Conservation (phyloP, 1,140 invertebrate genomes). For the Megathymus violae region DNA sequence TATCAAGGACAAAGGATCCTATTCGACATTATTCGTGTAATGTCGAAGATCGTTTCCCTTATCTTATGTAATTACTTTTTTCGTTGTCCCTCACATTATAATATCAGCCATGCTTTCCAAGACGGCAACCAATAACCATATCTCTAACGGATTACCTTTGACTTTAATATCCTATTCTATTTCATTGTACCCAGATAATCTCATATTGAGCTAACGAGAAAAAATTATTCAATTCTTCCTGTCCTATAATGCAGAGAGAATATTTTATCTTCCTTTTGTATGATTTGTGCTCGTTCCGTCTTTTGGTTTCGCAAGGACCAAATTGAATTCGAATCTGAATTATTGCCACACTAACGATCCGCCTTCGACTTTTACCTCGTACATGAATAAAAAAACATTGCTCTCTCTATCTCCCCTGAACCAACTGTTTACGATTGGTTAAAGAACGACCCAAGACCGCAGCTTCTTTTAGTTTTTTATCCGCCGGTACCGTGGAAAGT, state of each 20-base stretch:
- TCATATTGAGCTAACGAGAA: conserved; percentile 37
- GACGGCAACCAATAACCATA: conserved; percentile 25
- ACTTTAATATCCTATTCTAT: conserved; percentile 38
- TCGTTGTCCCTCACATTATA: conserved; percentile 15
- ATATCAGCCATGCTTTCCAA: conserved; percentile 11
- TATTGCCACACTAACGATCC: conserved; percentile 14
- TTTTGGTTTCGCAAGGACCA: conserved; percentile 4
- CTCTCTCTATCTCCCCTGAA: not conserved
- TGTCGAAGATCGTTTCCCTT: conserved; percentile 12
- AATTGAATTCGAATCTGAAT: conserved; percentile 34
- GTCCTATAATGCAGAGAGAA: conserved; percentile 25
- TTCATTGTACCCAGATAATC: conserved; percentile 34
- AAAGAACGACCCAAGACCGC: no score
- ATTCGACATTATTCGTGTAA: not conserved
- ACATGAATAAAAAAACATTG: not conserved
- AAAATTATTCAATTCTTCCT: conserved; percentile 30
- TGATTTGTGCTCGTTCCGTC: conserved; percentile 25
- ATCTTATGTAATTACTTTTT: conserved; percentile 20
- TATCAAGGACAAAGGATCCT: no score
- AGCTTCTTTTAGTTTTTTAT: no score
- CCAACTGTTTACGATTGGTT: not conserved
- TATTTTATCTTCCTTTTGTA: conserved; percentile 30
- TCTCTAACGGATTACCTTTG: conserved; percentile 39
- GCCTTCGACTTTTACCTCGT: not conserved
- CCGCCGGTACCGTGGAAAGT: no score